Conservation (phyloP, 2,113 vertebrate genomes). For the Microcebus tavaratra region DNA sequence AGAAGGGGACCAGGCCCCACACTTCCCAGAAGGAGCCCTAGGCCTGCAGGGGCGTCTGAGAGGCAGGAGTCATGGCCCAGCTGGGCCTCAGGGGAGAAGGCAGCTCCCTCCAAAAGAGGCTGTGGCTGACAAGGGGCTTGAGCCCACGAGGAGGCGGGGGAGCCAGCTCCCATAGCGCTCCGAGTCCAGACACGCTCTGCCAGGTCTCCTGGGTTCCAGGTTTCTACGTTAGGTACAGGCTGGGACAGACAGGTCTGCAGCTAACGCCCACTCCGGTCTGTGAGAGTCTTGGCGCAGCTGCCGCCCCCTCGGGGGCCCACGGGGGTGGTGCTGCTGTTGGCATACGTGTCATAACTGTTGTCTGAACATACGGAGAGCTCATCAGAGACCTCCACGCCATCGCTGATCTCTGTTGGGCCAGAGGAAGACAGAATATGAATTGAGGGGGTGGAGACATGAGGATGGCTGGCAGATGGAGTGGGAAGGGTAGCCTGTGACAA, state of each 20-base stretch:
- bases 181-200: neutral
- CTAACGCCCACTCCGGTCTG: slow-evolving; percentile 72
- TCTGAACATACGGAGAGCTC: slow-evolving; percentile 91
- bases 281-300: slow-evolving; percentile 64
- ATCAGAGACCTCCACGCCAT: slow-evolving; percentile 88
- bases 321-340: slow-evolving; percentile 82
- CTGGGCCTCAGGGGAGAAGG: neutral
- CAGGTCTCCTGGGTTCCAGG: neutral
- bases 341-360: slow-evolving; percentile 86
- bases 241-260: neutral
- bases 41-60: slow-evolving; percentile 63
- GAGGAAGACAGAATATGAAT: slow-evolving; percentile 47
- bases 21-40: slow-evolving; percentile 49
- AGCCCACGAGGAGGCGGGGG: neutral
- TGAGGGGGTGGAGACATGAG: neutral
- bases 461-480: neutral
- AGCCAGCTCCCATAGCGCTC: slow-evolving; percentile 29
- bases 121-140: neutral
- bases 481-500: neutral
- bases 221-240: neutral
- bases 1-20: neutral
- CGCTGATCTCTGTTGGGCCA: slow-evolving; percentile 90
- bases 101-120: neutral
- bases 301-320: slow-evolving; percentile 52
- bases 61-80: neutral